These are phyloP conservation scores for Syrrhaptes paradoxus DNA, from an alignment of 2,113 vertebrate species.

Conservation along the genomic window DNA sequence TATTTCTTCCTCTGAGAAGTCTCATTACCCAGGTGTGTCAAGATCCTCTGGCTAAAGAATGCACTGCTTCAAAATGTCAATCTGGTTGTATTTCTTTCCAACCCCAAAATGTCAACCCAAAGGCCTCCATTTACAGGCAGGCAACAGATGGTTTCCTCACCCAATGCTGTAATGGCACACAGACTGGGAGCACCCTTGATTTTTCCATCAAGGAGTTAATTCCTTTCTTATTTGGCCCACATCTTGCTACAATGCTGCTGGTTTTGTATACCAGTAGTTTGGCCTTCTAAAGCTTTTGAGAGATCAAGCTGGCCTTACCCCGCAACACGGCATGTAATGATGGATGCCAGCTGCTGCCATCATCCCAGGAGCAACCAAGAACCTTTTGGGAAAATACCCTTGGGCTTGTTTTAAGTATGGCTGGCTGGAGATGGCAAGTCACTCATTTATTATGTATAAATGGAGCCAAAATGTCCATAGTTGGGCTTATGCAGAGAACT, in stretches of 20 bases:
- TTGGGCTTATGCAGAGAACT: neutral
- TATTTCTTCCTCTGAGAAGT: neutral
- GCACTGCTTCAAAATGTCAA: fast-evolving
- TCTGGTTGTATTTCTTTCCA: neutral
- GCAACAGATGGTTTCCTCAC: neutral
- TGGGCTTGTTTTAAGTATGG: neutral
- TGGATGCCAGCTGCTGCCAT: neutral
- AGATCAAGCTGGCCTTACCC: neutral
- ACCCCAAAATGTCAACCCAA: neutral
- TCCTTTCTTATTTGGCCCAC: neutral
- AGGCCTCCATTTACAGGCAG: neutral
- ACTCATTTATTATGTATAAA: neutral
- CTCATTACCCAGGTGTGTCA: neutral
- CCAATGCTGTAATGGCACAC: neutral
- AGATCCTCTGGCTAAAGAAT: neutral
- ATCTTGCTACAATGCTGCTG: neutral
- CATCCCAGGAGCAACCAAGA: neutral
- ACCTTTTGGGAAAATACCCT: neutral
- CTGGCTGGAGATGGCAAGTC: neutral
- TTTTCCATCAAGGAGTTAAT: neutral
- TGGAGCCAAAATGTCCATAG: neutral
- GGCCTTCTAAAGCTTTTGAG: neutral
- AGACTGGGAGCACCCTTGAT: neutral
- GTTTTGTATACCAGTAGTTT: neutral
- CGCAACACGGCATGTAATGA: neutral